Conservation (phyloP, 2,797 vertebrate species). For the Pseudocheirus occidentalis region DNA sequence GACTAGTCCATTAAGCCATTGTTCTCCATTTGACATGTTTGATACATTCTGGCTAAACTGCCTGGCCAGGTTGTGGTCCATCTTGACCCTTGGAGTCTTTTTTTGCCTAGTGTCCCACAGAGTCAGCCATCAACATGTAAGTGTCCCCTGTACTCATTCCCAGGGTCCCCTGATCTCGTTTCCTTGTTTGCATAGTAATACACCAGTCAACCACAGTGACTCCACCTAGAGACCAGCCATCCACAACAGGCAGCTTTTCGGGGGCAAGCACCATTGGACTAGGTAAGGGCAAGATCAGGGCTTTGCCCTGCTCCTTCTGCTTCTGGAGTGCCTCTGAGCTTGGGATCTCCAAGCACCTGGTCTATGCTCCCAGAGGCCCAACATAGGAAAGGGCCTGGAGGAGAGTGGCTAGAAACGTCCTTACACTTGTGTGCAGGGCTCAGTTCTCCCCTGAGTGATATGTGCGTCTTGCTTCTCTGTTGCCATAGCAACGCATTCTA, state of each 20-base stretch:
- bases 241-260: neutral
- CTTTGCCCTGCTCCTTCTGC: constrained; percentile 11
- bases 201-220: neutral
- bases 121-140: neutral
- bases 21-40: neutral
- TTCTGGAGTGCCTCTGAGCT: neutral
- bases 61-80: neutral
- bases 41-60: neutral
- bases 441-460: neutral
- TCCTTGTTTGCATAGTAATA: constrained; percentile 45
- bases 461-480: neutral
- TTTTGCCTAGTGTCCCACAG: neutral
- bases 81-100: neutral
- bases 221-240: neutral
- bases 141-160: neutral
- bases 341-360: neutral
- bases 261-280: neutral
- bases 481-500: constrained; percentile 13
- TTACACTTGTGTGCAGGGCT: neutral
- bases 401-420: neutral
- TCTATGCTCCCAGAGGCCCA: neutral
- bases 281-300: constrained; percentile 41
- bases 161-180: constrained; percentile 8
- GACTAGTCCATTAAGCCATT: neutral
- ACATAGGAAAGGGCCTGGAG: neutral